Conservation (phyloP, 2,113 vertebrate genomes). For the Xiphorhynchus elegans region DNA sequence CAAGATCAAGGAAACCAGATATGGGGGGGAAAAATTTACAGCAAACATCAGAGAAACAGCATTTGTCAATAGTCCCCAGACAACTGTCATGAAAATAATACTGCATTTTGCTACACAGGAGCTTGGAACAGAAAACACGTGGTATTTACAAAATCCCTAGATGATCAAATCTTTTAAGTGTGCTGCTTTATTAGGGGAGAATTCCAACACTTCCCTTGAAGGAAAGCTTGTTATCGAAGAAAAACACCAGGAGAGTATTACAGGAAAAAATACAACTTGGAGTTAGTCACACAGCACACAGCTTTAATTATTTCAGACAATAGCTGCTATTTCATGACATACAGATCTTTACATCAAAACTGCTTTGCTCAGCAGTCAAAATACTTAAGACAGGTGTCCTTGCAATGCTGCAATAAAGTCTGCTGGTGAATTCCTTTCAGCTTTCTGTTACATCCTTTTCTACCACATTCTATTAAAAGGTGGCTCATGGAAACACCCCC, state of each 20-base stretch:
- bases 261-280: not conserved
- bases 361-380: not conserved
- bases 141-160: not conserved
- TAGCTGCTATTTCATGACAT: not conserved
- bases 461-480: not conserved
- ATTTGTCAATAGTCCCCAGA: not conserved
- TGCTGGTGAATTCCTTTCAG: not conserved
- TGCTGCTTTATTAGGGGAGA: not conserved
- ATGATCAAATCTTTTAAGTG: not conserved
- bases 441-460: not conserved
- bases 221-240: not conserved
- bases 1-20: not conserved
- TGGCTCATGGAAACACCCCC: not conserved
- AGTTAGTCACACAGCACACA: not conserved
- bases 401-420: not conserved
- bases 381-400: not conserved
- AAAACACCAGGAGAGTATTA: not conserved
- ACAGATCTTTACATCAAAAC: not conserved
- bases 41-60: not conserved
- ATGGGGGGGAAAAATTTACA: not conserved
- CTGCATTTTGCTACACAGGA: not conserved
- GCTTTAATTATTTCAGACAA: not conserved
- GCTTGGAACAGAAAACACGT: not conserved
- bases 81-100: not conserved
- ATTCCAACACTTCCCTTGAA: not conserved